A percentile compares a stretch with the other conserved stretches of the same genome.
Evolutionary conservation across 2,888 invertebrate genomes (phyloP).

Genomic region (Galerucella calmariensis): DNA sequence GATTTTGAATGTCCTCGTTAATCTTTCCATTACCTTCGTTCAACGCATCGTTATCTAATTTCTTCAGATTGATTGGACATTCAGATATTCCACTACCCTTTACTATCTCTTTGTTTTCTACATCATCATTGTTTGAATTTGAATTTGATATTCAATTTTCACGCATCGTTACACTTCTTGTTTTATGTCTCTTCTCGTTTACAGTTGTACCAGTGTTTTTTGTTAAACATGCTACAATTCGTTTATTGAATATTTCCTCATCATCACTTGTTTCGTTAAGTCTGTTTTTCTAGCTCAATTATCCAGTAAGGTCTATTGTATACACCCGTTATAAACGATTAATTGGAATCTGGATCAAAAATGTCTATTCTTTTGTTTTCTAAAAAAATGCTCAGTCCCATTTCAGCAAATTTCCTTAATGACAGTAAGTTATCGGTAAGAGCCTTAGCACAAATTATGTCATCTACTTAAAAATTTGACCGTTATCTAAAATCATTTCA

Average conservation of each 20-base stretch:
- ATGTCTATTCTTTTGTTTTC: too few relatives aligned
- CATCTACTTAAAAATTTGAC: too few relatives aligned
- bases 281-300: not conserved
- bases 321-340: too few relatives aligned
- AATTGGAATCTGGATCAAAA: too few relatives aligned
- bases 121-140: not conserved
- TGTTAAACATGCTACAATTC: not conserved
- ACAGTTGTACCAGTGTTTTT: not conserved
- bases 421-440: too few relatives aligned
- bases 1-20: not conserved
- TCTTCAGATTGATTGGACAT: not conserved
- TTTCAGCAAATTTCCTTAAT: too few relatives aligned
- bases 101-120: not conserved
- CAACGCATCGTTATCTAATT: not conserved
- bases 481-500: too few relatives aligned
- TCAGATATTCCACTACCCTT: not conserved
- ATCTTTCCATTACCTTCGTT: not conserved
- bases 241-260: not conserved
- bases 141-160: not conserved
- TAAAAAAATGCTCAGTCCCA: too few relatives aligned
- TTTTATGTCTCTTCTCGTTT: not conserved
- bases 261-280: not conserved
- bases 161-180: not conserved
- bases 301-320: not conserved
- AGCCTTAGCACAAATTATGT: too few relatives aligned